phyloP scores from a whole-genome alignment of 2,113 vertebrate genomes.

The Origma solitaria region DNA sequence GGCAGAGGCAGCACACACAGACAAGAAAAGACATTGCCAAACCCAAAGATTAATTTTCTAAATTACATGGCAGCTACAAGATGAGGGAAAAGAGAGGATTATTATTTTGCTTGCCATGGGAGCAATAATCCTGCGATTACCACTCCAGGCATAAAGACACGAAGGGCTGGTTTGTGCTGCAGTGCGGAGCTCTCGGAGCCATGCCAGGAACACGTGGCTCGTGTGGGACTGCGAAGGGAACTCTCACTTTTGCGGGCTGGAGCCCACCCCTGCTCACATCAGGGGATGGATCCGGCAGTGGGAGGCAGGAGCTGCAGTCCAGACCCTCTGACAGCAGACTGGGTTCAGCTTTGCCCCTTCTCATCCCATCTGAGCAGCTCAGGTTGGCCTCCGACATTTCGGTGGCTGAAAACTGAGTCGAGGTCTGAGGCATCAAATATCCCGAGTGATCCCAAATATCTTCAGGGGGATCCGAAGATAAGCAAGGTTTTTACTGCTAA shows the following conservation, averaged over 20 bases:
- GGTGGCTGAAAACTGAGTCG: neutral
- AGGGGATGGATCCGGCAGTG: neutral
- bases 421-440: neutral
- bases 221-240: neutral
- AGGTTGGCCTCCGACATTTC: fast-evolving
- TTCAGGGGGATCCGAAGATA: neutral
- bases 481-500: neutral
- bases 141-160: neutral
- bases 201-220: neutral
- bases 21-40: neutral
- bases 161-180: neutral
- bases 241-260: neutral
- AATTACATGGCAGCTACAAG: conserved; percentile 9
- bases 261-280: fast-evolving
- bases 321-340: neutral
- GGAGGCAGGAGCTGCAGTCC: neutral
- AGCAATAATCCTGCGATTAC: conserved; percentile 8
- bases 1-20: neutral
- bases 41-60: conserved; percentile 18
- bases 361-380: neutral
- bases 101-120: neutral
- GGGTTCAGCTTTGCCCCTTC: neutral
- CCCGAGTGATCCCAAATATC: fast-evolving
- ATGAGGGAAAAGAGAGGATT: neutral
- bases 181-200: neutral